Percentiles rank a stretch among this genome's conserved stretches.
These are phyloP conservation scores for Metopia argyrocephala DNA, from an alignment of 2,888 invertebrate genomes.

Conservation along the genomic window DNA sequence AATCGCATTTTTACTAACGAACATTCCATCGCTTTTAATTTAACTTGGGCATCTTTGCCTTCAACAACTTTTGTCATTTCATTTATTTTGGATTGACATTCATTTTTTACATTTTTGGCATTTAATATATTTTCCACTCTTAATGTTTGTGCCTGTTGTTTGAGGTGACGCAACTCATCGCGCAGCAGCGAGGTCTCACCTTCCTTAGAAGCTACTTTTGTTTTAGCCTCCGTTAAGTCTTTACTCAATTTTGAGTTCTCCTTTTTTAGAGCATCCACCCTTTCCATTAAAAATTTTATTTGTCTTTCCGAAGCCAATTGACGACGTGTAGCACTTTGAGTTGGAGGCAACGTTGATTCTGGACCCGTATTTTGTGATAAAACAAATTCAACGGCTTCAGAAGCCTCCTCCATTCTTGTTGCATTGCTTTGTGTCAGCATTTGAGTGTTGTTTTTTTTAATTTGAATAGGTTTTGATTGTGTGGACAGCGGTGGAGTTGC, in stretches of 20 bases:
- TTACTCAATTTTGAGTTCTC: conserved; percentile 72
- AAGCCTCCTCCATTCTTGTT: conserved; percentile 1
- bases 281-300: conserved; percentile 74
- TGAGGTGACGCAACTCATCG: conserved; percentile 74
- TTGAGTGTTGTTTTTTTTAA: not conserved
- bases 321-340: conserved; percentile 67
- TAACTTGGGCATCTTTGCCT: conserved; percentile 72
- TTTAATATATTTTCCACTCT: conserved; percentile 73
- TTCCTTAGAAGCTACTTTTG: conserved; percentile 70
- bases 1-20: conserved; percentile 72
- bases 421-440: not conserved
- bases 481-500: conserved; percentile 1
- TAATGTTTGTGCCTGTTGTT: conserved; percentile 72
- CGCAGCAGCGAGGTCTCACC: conserved; percentile 75
- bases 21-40: conserved; percentile 71
- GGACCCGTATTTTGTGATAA: conserved; percentile 26
- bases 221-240: conserved; percentile 70
- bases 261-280: conserved; percentile 73
- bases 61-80: conserved; percentile 71
- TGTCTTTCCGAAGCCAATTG: conserved; percentile 73
- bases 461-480: not conserved
- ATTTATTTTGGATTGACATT: conserved; percentile 72
- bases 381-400: conserved; percentile 48
- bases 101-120: conserved; percentile 69
- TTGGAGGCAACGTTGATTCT: conserved; percentile 43